Conservation (phyloP, 2,888 invertebrate species). For the Chloromyia formosa region DNA sequence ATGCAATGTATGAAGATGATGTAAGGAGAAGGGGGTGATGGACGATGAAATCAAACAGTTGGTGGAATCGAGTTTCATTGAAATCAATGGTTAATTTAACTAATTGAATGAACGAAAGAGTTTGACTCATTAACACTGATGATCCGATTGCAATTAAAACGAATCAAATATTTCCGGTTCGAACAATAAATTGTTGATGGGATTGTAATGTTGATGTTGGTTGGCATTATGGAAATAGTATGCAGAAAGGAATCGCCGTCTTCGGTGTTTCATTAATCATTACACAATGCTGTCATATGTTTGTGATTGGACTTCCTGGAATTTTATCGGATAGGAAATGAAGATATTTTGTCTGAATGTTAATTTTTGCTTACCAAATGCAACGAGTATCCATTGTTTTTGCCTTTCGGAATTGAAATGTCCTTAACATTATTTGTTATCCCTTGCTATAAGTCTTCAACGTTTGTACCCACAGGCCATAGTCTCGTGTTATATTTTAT, state of each 20-base stretch:
- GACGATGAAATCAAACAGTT: slow-evolving; percentile 1
- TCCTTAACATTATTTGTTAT: no score
- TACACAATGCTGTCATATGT: neutral
- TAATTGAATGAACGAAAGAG: slow-evolving; percentile 51
- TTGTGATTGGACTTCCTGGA: no score
- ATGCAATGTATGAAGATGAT: no score
- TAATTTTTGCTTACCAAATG: no score
- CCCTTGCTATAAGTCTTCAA: no score
- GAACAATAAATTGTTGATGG: slow-evolving; percentile 8
- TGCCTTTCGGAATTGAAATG: no score
- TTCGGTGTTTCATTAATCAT: neutral
- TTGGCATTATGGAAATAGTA: slow-evolving; percentile 3
- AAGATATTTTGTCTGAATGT: no score
- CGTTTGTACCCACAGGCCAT: no score
- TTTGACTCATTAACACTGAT: slow-evolving; percentile 52
- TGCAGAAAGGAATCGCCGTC: neutral
- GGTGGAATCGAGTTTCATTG: slow-evolving; percentile 47
- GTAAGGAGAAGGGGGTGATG: slow-evolving; percentile 38
- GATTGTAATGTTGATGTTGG: slow-evolving; percentile 46
- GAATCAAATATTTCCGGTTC: slow-evolving; percentile 53
- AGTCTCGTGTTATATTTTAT: no score
- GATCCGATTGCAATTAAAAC: slow-evolving; percentile 52
- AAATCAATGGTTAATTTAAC: slow-evolving; percentile 53
- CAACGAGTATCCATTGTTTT: no score
- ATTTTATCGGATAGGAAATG: no score